Base-by-base conservation (phyloP, 2,797 vertebrate species). In the Tragopan temminckii region DNA sequence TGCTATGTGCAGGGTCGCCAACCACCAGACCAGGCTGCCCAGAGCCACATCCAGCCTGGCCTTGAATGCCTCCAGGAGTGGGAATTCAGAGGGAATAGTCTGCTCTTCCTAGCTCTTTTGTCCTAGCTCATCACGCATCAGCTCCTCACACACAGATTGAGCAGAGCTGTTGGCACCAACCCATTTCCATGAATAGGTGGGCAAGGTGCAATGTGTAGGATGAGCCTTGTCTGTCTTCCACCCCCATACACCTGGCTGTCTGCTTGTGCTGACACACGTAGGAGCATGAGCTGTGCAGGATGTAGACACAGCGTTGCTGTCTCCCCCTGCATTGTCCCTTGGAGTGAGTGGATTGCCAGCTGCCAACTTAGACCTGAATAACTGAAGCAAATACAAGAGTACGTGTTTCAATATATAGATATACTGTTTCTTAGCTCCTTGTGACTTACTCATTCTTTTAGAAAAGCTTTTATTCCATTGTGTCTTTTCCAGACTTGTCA, bases 131-230 rank as follows among this genome's bases (percentile, higher is more conserved):
- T 58, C 31, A 1, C 31, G 29, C 55, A 69, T 40, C 76, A 50
- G 38, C 85, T 89, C 16, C 58, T 58, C 48, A 38, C 76, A 48
- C 8, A 0, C 62, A 4, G 77, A 59, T 59, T 63, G 78, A 91
- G 63, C 61, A 48, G 90, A 76, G 90, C 66, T 77, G 31, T 24
- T 40, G 81, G 77, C 74, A 52, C 48, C 89, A 61, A 66, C 64
- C 82, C 4, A 14, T 7, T 61, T 93, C 45, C 62, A 52, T 80
- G 83, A 42, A 36, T 77, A 94, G 86, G 80, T 84, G 76, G 93
- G 68, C 63, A 75, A 62, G 62, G 81, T 87, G 90, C 29, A 76
- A 66, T 82, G 76, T 18, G 91, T 93, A 80, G 85, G 83, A 91
- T 58, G 88, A 87, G 75, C 71, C 88, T 70, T 82, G 90, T 91